phyloP scores from a whole-genome alignment of 2,797 vertebrate species.

The Pogoniulus pusillus region DNA sequence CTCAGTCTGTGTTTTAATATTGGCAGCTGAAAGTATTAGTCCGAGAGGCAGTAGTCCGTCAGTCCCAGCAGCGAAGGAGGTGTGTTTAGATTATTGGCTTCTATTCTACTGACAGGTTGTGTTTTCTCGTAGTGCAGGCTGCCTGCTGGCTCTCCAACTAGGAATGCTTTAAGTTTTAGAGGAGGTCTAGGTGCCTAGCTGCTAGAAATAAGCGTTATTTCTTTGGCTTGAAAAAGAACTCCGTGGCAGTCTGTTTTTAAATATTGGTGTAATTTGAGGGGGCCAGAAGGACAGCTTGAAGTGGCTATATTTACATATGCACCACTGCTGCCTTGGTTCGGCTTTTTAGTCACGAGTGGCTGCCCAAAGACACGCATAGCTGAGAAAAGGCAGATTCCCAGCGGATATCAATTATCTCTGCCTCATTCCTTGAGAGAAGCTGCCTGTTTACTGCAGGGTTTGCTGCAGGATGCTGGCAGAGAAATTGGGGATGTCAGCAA shows the following conservation, averaged over 20 bases:
- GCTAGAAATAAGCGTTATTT: neutral
- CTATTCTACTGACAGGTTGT: neutral
- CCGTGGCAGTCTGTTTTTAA: neutral
- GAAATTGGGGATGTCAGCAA: neutral
- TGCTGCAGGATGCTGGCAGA: conserved; percentile 33
- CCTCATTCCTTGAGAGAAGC: neutral
- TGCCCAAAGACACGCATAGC: neutral
- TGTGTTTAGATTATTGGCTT: neutral
- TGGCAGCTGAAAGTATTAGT: neutral
- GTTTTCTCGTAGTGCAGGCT: neutral
- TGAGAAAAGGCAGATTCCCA: neutral
- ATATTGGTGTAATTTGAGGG: neutral
- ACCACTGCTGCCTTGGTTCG: neutral
- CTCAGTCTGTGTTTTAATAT: neutral
- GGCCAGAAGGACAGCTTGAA: neutral
- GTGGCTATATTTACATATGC: neutral
- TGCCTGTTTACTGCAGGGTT: conserved; percentile 12
- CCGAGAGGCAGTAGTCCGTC: neutral
- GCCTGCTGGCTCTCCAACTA: neutral
- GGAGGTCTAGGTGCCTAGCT: neutral
- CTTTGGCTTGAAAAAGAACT: neutral
- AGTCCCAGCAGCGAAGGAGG: neutral
- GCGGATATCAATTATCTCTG: neutral
- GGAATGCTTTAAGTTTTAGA: neutral
- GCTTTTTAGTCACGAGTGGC: neutral